These are phyloP conservation scores for Teleopsis dalmanni DNA, from an alignment of 1,140 invertebrate species.

Conservation along the genomic window DNA sequence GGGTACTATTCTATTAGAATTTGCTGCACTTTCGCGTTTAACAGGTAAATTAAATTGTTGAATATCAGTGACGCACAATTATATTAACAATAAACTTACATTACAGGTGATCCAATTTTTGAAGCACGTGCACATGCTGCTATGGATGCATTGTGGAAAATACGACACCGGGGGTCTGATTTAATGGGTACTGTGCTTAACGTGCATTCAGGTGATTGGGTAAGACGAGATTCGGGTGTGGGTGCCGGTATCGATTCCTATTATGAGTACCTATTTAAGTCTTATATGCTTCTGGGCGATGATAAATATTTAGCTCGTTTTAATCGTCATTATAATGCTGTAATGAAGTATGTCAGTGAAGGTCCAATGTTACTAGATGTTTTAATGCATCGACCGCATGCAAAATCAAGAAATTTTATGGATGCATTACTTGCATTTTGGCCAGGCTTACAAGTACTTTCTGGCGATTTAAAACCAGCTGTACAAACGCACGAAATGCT, in stretches of 20 bases:
- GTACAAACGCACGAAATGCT: constrained; percentile 96
- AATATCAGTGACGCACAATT: neutral
- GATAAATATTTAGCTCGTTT: constrained; percentile 88
- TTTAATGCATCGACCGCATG: constrained; percentile 95
- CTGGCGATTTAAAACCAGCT: constrained; percentile 89
- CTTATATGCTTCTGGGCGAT: constrained; percentile 76
- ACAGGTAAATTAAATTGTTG: constrained; percentile 52
- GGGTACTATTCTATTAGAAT: constrained; percentile 96
- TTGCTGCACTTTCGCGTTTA: constrained; percentile 88
- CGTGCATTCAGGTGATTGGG: constrained; percentile 97
- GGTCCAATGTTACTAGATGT: constrained; percentile 93
- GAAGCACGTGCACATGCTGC: constrained; percentile 91
- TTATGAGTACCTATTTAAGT: constrained; percentile 97
- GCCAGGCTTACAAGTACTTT: constrained; percentile 86
- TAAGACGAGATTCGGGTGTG: constrained; percentile 89
- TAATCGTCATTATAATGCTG: constrained; percentile 93
- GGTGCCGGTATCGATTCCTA: constrained; percentile 99
- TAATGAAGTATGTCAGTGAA: constrained; percentile 96
- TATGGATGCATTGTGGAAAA: constrained; percentile 95
- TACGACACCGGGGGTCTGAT: constrained; percentile 84
- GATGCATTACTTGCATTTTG: constrained; percentile 95
- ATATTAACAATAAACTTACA: neutral
- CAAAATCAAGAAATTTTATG: constrained; percentile 96
- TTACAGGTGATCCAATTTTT: constrained; percentile 67
- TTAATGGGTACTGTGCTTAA: constrained; percentile 91